phyloP scores from a whole-genome alignment of 2,888 invertebrate species.

The Dynastes maya region DNA sequence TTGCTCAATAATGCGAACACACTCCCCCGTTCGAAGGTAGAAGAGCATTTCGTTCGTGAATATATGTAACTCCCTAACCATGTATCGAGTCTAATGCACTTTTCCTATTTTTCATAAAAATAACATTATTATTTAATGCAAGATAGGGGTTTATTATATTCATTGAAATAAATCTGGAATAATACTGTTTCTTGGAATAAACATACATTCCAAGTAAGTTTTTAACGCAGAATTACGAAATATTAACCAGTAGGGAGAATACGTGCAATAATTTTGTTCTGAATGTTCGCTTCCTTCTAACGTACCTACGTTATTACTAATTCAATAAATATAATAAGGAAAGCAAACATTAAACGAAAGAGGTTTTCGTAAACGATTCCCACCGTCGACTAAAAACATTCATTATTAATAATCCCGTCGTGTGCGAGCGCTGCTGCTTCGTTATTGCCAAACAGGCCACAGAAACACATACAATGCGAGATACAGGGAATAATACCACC shows the following conservation, averaged over 20 bases:
- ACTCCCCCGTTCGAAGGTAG: no score
- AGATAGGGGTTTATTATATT: no score
- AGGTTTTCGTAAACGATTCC: slow-evolving; percentile 3
- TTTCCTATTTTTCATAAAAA: no score
- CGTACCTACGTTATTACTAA: slow-evolving; percentile 13
- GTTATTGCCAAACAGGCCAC: slow-evolving; percentile 1
- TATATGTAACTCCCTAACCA: no score
- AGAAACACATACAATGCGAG: background rate
- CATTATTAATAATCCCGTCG: slow-evolving; percentile 13
- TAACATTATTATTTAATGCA: no score
- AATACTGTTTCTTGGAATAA: no score
- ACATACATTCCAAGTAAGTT: no score
- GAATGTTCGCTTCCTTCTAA: background rate
- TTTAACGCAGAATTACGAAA: background rate
- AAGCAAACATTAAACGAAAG: slow-evolving; percentile 5
- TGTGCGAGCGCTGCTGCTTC: background rate
- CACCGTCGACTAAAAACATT: slow-evolving; percentile 16
- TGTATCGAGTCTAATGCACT: no score
- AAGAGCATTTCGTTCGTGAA: no score
- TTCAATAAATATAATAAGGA: background rate
- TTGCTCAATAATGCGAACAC: no score
- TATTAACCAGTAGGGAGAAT: background rate
- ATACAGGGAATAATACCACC: background rate
- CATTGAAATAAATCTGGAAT: no score
- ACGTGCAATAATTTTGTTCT: background rate